Conservation (phyloP, 2,113 vertebrate species). For the Chaenogobius annularis region DNA sequence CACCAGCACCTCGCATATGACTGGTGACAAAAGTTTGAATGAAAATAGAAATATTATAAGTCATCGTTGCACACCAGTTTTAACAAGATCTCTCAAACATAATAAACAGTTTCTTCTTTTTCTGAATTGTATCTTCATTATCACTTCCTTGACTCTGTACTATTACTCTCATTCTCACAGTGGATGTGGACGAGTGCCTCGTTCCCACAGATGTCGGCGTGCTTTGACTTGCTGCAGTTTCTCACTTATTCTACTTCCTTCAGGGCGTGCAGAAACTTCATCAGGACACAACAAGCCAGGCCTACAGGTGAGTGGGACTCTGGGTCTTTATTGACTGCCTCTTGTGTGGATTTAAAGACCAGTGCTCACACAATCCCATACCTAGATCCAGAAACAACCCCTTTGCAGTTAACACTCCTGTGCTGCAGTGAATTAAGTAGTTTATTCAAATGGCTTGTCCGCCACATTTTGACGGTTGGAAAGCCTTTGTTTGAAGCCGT, state of each 20-base stretch:
- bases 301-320: neutral
- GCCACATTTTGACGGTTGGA: conserved; percentile 48
- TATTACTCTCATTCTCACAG: conserved; percentile 30
- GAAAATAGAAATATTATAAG: too few species aligned
- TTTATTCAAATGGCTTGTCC: neutral
- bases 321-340: conserved; percentile 9
- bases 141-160: conserved; percentile 1
- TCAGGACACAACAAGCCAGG: conserved; percentile 24
- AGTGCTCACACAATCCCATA: neutral
- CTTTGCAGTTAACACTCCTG: neutral
- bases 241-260: conserved; percentile 48
- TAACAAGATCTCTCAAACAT: neutral
- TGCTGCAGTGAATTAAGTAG: neutral
- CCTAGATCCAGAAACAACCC: neutral
- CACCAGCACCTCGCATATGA: neutral
- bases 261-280: conserved; percentile 28
- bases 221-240: conserved; percentile 43
- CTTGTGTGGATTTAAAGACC: conserved; percentile 13
- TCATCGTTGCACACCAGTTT: too few species aligned
- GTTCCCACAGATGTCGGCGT: conserved; percentile 38
- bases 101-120: conserved; percentile 4
- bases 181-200: neutral
- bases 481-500: conserved; percentile 48
- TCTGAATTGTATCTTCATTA: conserved; percentile 13
- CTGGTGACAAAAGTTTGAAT: too few species aligned